Conservation (phyloP, 2,797 vertebrate species). For the Acropternis orthonyx region DNA sequence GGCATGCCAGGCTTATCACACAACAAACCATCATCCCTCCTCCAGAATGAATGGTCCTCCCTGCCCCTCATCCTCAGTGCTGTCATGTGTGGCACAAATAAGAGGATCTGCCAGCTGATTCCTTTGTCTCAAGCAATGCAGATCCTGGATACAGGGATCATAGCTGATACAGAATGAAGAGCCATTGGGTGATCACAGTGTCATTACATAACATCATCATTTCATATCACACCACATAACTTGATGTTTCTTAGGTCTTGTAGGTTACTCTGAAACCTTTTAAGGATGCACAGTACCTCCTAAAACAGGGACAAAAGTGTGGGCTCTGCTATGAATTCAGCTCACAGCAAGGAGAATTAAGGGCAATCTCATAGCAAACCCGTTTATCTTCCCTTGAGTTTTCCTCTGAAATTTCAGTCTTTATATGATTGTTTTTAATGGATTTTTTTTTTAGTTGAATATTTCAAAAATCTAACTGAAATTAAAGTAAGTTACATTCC, state of each 20-base stretch:
- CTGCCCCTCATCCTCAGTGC: neutral
- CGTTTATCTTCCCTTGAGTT: neutral
- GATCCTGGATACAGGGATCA: neutral
- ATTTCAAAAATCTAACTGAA: neutral
- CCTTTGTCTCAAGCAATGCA: neutral
- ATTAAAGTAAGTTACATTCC: neutral
- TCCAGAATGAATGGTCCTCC: neutral
- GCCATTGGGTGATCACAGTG: neutral
- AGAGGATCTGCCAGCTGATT: neutral
- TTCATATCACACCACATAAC: rapidly evolving
- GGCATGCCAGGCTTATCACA: neutral
- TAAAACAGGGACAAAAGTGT: neutral
- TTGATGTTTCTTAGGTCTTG: neutral
- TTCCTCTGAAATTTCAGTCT: neutral
- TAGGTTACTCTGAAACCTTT: neutral
- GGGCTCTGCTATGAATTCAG: neutral
- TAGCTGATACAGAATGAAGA: neutral
- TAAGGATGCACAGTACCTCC: neutral
- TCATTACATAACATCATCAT: neutral
- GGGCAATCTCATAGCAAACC: neutral
- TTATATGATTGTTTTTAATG: neutral
- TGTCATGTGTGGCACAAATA: neutral
- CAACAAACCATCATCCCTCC: neutral
- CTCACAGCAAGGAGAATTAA: neutral
- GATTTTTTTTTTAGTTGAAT: neutral